phyloP scores from a whole-genome alignment of 2,888 invertebrate species.

The Odontomyia ornata region DNA sequence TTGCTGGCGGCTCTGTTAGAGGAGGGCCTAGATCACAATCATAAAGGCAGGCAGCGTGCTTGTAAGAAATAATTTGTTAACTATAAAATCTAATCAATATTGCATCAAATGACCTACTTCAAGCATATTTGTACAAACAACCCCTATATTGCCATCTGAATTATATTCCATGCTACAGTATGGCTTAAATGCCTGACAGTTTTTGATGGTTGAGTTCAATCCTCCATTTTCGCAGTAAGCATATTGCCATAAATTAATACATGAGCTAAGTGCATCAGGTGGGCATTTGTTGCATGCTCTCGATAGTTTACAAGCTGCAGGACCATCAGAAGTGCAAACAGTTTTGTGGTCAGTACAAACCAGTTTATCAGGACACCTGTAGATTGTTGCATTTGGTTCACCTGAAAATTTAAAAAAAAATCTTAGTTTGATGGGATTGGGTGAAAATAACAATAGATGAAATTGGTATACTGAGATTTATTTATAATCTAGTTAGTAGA shows the following conservation, averaged over 20 bases:
- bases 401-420: no score
- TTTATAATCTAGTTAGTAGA: no score
- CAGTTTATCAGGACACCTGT: neutral
- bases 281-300: neutral
- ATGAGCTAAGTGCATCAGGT: neutral
- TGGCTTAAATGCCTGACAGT: neutral
- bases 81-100: no score
- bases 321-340: neutral
- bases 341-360: neutral
- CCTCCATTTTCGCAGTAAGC: neutral
- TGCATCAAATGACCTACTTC: no score
- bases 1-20: no score
- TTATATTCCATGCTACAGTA: neutral
- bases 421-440: no score
- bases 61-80: no score
- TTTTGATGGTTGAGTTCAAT: neutral
- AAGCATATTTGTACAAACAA: neutral
- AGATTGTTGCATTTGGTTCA: no score
- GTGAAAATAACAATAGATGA: no score
- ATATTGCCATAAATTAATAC: neutral
- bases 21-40: no score
- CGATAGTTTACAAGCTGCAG: neutral
- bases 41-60: no score
- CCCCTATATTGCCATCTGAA: neutral
- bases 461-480: no score